phyloP scores from a whole-genome alignment of 2,797 vertebrate genomes.

The Malacoctenus gilli region DNA sequence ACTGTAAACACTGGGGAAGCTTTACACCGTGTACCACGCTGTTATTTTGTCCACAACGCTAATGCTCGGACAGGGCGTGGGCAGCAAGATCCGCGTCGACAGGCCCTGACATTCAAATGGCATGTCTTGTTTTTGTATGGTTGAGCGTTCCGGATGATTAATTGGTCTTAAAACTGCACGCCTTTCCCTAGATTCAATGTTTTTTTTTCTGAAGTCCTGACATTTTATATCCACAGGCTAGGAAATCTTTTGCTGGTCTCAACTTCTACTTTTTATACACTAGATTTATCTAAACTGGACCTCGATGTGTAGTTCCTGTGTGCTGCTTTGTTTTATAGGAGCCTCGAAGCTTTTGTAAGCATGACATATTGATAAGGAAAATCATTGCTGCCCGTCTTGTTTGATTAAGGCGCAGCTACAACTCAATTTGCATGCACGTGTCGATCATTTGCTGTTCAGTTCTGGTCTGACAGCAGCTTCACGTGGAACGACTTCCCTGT shows the following conservation, averaged over 20 bases:
- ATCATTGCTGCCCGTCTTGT: no score
- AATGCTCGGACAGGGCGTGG: slow-evolving; percentile 61
- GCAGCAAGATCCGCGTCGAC: slow-evolving; percentile 44
- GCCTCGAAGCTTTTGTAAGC: no score
- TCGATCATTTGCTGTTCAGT: no score
- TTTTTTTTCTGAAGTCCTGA: neutral
- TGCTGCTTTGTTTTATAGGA: no score
- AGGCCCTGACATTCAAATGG: slow-evolving; percentile 53
- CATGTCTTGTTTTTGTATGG: slow-evolving; percentile 33
- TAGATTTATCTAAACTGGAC: neutral
- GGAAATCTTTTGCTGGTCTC: neutral
- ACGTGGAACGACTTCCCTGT: slow-evolving; percentile 1
- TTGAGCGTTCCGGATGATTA: slow-evolving; percentile 32
- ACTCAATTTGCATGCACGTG: no score
- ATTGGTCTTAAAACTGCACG: slow-evolving; percentile 22
- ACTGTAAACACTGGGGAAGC: slow-evolving; percentile 64
- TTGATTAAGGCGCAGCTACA: no score
- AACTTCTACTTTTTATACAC: neutral
- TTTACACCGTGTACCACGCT: slow-evolving; percentile 50
- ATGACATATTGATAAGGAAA: no score
- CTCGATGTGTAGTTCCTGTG: neutral
- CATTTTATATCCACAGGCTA: neutral
- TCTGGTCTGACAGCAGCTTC: slow-evolving; percentile 10
- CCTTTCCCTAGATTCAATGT: slow-evolving; percentile 13
- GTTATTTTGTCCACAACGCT: slow-evolving; percentile 66